Conservation (phyloP, 30 jellyfish, hydroid and myxozoan genomes). For the Hydractinia echinata region DNA sequence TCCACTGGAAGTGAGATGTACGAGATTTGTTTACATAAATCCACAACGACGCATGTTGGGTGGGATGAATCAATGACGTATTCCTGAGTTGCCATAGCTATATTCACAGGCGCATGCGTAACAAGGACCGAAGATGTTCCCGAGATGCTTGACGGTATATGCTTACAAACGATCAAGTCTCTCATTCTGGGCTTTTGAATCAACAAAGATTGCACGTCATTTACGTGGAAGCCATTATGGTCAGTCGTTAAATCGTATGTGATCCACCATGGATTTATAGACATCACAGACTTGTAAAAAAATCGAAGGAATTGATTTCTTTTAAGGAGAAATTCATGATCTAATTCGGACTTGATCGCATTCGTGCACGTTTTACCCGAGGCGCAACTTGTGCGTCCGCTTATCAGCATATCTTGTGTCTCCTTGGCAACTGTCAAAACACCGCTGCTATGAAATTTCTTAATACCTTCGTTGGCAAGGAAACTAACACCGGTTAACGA, state of each 20-base stretch:
- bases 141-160: slow-evolving; percentile 21
- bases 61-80: slow-evolving; percentile 15
- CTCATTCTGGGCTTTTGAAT: too few relatives aligned
- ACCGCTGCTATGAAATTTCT: slow-evolving; percentile 49
- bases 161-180: slow-evolving; percentile 25
- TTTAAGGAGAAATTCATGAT: too few relatives aligned
- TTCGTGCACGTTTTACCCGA: neutral
- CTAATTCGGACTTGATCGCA: too few relatives aligned
- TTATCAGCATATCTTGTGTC: slow-evolving; percentile 14
- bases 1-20: slow-evolving; percentile 55
- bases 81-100: slow-evolving; percentile 3
- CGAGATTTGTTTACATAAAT: slow-evolving; percentile 23
- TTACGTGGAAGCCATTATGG: too few relatives aligned
- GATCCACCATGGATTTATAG: too few relatives aligned
- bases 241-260: too few relatives aligned
- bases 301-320: too few relatives aligned
- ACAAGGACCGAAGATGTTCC: slow-evolving; percentile 35
- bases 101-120: slow-evolving; percentile 25
- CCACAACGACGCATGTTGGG: slow-evolving; percentile 46
- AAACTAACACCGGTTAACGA: slow-evolving; percentile 51
- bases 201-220: too few relatives aligned
- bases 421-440: slow-evolving; percentile 43
- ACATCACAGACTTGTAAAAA: too few relatives aligned
- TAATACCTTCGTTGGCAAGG: slow-evolving; percentile 28
- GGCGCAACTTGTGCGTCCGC: slow-evolving; percentile 33